Evolutionary conservation across 2,888 invertebrate genomes (phyloP), one percentile per base, ranked within the genome.

Genomic region (Ommatoiulus sabulosus): DNA sequence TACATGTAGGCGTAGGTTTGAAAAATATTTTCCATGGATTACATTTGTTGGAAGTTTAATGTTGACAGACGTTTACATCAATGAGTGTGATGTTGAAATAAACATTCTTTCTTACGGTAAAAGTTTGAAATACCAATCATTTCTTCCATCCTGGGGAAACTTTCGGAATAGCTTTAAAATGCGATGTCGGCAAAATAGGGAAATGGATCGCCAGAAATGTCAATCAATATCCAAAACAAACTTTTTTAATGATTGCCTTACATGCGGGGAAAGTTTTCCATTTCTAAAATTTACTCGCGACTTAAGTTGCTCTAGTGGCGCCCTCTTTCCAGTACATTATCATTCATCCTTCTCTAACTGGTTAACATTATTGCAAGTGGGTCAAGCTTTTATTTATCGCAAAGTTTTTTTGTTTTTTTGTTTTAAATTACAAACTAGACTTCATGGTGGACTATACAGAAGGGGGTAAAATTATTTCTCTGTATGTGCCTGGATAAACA

Each of bases 271-370:
- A 46, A 46, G 46, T 46, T 46, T 46, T 46, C 46, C 0, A 35
- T 35, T 46, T 46, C 8, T 12, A 46, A 46, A 46, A 12, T 46
- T 46, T 46, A 3, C 0, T 46, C 5, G 15, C 15, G 52, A 24
- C 72, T n/a, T 3, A 63, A 63, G 72, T 72, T 72, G 72, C 10
- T 24, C 24, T 10, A 24, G 72, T 72, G 72, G 72, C 72, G 72
- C 72, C 72, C 72, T 72, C 72, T 72, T 72, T 72, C 24, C 24
- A n/a, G 24, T 20, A 72, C 7, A 72, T 72, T 72, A 24, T 72
- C 72, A 72, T 72, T 24, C 52, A 15, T 15, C 72, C 10, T 72
- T 72, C 24, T 10, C 3, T n/a, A 72, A 72, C 63, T 63, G 7
- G 63, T 63, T 63, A 8, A 1, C 35, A 35, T 35, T 35, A 52